Evolutionary conservation across 2,113 vertebrate species (phyloP).

Genomic region (Prionailurus viverrinus): DNA sequence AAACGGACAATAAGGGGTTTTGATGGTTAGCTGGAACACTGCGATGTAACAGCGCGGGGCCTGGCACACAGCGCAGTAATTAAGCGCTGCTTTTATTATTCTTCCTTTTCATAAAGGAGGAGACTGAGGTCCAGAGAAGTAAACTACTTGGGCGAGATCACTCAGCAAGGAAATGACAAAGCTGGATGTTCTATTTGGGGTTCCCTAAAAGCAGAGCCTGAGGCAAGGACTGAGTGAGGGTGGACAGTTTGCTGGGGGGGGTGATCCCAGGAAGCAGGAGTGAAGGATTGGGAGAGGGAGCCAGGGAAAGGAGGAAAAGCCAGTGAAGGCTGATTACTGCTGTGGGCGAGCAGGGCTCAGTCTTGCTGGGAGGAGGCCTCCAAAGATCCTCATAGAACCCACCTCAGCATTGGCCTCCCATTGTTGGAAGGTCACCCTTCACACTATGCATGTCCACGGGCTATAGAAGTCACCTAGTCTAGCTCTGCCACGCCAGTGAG

Average conservation of each 20-base stretch:
- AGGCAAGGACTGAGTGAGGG: background rate
- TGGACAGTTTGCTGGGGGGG: background rate
- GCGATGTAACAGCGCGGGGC: background rate
- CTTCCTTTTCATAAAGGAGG: background rate
- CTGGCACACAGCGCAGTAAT: background rate
- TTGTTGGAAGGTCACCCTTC: background rate
- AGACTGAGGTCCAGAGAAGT: background rate
- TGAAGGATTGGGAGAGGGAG: background rate
- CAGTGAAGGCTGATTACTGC: background rate
- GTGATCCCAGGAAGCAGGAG: background rate
- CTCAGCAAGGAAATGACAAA: background rate
- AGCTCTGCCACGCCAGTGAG: background rate
- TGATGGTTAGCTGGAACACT: background rate
- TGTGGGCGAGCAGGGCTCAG: background rate
- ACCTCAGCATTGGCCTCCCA: background rate
- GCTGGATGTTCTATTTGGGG: background rate
- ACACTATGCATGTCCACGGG: fast-evolving
- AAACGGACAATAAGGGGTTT: background rate
- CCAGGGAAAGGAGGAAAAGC: background rate
- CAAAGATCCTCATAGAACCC: background rate
- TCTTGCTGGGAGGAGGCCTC: background rate
- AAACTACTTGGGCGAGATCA: background rate
- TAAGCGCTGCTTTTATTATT: background rate
- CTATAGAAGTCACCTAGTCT: background rate
- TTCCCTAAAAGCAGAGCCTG: slow-evolving; percentile 10